Evolutionary conservation across 2,113 vertebrate species (phyloP), one percentile per base, ranked within the genome.

Genomic region (Choloepus hoffmanni): DNA sequence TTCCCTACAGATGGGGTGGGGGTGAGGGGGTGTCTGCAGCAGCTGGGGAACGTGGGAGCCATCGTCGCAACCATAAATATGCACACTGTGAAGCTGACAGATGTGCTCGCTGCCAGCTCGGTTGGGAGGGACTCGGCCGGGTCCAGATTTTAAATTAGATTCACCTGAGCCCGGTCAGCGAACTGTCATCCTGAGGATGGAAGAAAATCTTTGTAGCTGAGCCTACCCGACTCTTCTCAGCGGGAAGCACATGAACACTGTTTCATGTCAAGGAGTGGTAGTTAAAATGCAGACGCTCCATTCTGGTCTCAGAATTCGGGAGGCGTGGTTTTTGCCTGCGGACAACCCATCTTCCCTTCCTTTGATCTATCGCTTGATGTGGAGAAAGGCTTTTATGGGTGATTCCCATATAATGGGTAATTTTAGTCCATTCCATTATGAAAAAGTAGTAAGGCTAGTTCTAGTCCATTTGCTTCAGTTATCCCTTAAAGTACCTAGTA

Each of bases 321-420:
- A 98, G 98, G 98, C 95, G 98, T 98, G 98, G 98, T 92, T 96
- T 95, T 9, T 96, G 97, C 97, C 98, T 95, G 97, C 95, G 95
- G 98, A 98, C 98, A 98, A 96, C 98, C 98, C 96, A 82, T 96
- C 96, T 82, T 97, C 95, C 94, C 95, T 98, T 89, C 81, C 98
- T 98, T 98, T 99, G 98, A 99, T 98, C 98, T 98, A 85, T 83
- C 97, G 96, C 98, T 98, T 98, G 95, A 98, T 98, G 98, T 97
- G 89, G 97, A 97, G 97, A 95, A 96, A 97, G 83, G 95, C 98
- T 98, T 98, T 98, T 98, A 98, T 98, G 98, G 98, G 96, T 74
- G 95, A 95, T 96, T 96, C 97, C 77, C 88, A 97, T 95, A 95
- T 97, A 98, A 98, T 97, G 98, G 98, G 97, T 98, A 98, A 98